Evolutionary conservation across 2,797 vertebrate species (phyloP).

Genomic region (Acanthiza pusilla): DNA sequence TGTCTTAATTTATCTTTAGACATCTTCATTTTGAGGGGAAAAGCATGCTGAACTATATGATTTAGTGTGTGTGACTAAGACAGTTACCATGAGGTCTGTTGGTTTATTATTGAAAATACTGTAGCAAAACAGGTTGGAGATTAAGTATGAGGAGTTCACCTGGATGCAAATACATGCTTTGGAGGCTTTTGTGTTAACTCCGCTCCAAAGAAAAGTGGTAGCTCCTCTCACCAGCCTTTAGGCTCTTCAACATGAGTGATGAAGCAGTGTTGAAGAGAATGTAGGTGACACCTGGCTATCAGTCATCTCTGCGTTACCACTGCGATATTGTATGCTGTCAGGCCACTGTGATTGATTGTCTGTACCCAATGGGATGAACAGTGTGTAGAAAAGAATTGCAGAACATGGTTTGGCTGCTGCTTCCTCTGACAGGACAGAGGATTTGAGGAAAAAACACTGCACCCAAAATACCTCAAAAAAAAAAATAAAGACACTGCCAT

Average conservation of each 20-base stretch:
- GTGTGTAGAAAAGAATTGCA: not conserved
- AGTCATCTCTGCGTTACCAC: not conserved
- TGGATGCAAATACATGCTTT: not conserved
- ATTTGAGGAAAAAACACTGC: rapidly evolving
- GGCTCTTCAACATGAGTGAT: not conserved
- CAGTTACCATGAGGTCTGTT: not conserved
- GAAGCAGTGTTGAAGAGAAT: not conserved
- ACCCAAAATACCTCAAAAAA: rapidly evolving
- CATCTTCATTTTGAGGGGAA: not conserved
- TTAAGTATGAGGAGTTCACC: not conserved
- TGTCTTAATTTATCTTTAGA: not conserved
- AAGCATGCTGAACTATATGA: not conserved
- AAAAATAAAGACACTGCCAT: not conserved
- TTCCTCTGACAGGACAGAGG: not conserved
- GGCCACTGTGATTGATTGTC: not conserved
- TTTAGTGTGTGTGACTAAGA: not conserved
- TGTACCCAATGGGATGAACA: not conserved
- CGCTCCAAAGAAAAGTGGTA: not conserved
- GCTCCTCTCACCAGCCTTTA: not conserved
- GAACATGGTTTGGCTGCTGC: not conserved
- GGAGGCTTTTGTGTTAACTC: not conserved
- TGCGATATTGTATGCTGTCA: not conserved
- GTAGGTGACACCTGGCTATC: not conserved
- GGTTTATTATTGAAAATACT: not conserved
- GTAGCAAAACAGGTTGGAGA: not conserved